These are phyloP conservation scores for Magallana nippona DNA, from an alignment of 2,888 invertebrate genomes.

Conservation along the genomic window DNA sequence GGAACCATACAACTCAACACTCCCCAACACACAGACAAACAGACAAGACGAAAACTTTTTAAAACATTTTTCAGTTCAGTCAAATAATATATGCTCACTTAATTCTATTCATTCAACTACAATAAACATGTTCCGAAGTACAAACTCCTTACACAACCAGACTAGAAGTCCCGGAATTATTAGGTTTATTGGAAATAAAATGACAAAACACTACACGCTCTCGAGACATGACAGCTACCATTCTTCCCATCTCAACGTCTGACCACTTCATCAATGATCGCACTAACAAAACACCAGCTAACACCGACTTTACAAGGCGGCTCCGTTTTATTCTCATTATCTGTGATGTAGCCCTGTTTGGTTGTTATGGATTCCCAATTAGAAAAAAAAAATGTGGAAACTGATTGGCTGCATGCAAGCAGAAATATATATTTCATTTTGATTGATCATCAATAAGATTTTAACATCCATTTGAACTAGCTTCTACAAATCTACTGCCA, in stretches of 20 bases:
- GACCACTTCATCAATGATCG: conserved; percentile 16
- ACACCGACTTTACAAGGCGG: not conserved
- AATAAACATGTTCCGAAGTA: not conserved
- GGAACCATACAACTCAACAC: too few species aligned
- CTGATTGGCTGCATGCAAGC: not conserved
- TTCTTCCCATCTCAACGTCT: not conserved
- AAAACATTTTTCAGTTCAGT: too few species aligned
- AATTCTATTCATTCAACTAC: not conserved
- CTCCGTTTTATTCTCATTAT: not conserved
- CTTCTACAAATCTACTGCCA: too few species aligned
- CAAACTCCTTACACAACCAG: not conserved
- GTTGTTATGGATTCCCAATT: not conserved
- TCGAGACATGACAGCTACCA: not conserved
- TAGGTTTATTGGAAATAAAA: conserved; percentile 23
- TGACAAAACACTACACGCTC: conserved; percentile 25
- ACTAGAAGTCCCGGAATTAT: not conserved
- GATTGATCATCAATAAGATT: too few species aligned
- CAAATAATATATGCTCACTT: too few species aligned
- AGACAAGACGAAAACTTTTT: too few species aligned
- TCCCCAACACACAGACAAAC: too few species aligned
- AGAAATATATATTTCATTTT: too few species aligned
- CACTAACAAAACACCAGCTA: not conserved
- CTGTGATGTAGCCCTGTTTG: conserved; percentile 15
- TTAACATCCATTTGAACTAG: too few species aligned
- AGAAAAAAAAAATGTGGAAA: not conserved